These are phyloP conservation scores for Chionis minor DNA, from an alignment of 2,113 vertebrate species.

Conservation along the genomic window DNA sequence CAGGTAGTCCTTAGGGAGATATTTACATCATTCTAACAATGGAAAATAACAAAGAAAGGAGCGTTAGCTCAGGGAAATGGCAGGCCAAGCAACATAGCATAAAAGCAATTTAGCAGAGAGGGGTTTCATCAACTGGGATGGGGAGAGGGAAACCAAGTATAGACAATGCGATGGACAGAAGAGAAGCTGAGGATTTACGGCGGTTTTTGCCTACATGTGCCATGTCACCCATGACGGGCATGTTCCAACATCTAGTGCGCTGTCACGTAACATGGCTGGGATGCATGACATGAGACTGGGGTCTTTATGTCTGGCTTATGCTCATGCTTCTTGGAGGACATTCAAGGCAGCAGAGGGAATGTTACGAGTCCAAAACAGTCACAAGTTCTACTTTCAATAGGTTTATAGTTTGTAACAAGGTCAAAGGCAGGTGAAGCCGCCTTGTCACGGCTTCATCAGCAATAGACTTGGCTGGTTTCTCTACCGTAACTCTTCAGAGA, in stretches of 20 bases:
- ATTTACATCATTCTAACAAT: background rate
- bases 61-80: background rate
- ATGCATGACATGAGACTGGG: background rate
- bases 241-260: fast-evolving
- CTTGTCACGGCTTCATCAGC: background rate
- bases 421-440: background rate
- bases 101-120: constrained; percentile 13
- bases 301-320: background rate
- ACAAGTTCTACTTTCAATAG: background rate
- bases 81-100: constrained; percentile 23
- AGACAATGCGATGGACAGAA: background rate
- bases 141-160: background rate
- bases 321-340: background rate
- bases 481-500: background rate
- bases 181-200: background rate
- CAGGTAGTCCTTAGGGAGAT: background rate
- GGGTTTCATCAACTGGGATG: background rate
- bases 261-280: background rate
- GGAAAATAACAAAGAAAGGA: constrained; percentile 1
- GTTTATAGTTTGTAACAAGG: background rate
- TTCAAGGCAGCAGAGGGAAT: background rate
- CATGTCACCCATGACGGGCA: background rate
- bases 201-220: background rate
- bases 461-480: background rate
- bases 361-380: background rate